Evolutionary conservation across 1,140 invertebrate species (phyloP), one percentile per base, ranked within the genome.

Genomic region (Venturia canescens): DNA sequence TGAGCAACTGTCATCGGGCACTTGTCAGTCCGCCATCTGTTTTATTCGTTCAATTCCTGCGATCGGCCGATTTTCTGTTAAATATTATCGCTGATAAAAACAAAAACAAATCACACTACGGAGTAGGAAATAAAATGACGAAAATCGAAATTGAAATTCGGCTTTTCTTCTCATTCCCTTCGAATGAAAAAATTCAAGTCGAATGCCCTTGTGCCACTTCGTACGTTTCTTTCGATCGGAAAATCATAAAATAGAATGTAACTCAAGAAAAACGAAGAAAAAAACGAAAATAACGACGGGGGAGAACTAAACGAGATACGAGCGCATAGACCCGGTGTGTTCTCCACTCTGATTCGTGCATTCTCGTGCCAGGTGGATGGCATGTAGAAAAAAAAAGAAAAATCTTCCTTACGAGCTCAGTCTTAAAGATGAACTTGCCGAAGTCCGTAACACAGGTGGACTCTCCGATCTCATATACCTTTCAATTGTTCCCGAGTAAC

Each of bases 361-460:
- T 48, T 74, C 21, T 21, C 48, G 26, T 15, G 48, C 71, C 18
- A 50, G 29, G 67, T 27, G 9, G 3, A n/a, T 48, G 48, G 16
- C 23, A 21, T 48, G 21, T 72, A 13, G 11, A 38, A 16, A 70
- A 23, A 38, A 16, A 70, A 29, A 29, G 27, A 13, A 72, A 57
- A 57, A 57, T 4, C 3, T n/a, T 57, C 9, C 34, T 15, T 21
- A 38, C 34, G 18, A 57, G 5, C 18, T 11, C 53, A 57, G 16
- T 48, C n/a, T 57, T 26, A 26, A 21, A 50, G 71, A 74, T 74
- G 71, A 74, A 74, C 44, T 53, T 57, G 71, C n/a, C n/a, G n/a
- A n/a, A n/a, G n/a, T 57, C 44, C 34, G n/a, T 26, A 57, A 50
- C 34, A 74, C 44, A 50, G 6, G 71, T 74, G 48, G 27, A 57